A percentile compares a stretch with the other conserved stretches of the same genome.
Conservation (phyloP, 2,113 vertebrate species). For the Gulo gulo region DNA sequence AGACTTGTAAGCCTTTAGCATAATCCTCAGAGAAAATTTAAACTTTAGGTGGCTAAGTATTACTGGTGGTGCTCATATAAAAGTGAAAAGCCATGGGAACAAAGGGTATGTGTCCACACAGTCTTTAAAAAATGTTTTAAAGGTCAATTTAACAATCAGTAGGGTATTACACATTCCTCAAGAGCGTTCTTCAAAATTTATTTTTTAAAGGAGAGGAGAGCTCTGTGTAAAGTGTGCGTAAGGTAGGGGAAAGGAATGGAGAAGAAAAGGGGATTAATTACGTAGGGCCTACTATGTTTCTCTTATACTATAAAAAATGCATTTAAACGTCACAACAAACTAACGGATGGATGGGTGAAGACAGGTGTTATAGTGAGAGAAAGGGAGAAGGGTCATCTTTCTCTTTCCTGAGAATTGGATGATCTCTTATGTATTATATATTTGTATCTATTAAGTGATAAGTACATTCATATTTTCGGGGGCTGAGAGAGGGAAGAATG, state of each 20-base stretch:
- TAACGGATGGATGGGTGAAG: neutral
- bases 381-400: neutral
- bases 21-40: neutral
- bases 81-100: neutral
- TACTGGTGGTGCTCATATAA: neutral
- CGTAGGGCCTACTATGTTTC: neutral
- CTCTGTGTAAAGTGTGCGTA: neutral
- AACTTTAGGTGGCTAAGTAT: neutral
- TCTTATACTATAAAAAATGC: neutral
- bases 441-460: neutral
- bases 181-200: neutral
- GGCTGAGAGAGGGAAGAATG: neutral
- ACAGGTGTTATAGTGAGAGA: neutral
- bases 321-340: neutral
- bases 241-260: neutral
- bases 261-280: neutral
- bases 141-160: neutral
- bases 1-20: neutral
- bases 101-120: neutral
- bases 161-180: neutral
- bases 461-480: neutral
- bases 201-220: constrained; percentile 12
- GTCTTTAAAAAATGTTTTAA: constrained; percentile 16
- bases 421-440: neutral
- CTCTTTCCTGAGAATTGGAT: neutral